These are phyloP conservation scores for Hippoglossus hippoglossus DNA, from an alignment of 2,797 vertebrate genomes.

Conservation along the genomic window DNA sequence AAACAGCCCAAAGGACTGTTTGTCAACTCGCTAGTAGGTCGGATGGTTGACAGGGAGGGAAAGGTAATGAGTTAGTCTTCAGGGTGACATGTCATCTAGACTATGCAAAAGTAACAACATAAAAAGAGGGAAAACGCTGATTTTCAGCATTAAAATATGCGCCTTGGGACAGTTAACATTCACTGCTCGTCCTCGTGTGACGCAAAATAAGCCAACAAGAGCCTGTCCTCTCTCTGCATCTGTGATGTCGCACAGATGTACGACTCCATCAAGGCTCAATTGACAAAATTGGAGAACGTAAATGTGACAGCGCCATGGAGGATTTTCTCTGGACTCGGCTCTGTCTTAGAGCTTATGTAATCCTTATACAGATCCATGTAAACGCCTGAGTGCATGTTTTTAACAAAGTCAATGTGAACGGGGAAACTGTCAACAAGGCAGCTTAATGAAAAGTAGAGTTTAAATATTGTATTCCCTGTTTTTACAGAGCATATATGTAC, in stretches of 20 bases:
- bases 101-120: conserved; percentile 38
- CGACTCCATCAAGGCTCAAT: conserved; percentile 41
- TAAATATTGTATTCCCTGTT: no score
- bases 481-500: no score
- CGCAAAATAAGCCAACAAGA: conserved; percentile 29
- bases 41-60: conserved; percentile 22
- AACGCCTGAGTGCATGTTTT: neutral
- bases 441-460: neutral
- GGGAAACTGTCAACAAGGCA: neutral
- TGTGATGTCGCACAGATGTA: conserved; percentile 16
- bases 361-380: neutral
- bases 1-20: conserved; percentile 51
- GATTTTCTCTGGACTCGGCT: conserved; percentile 48
- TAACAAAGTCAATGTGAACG: neutral
- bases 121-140: conserved; percentile 28
- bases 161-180: conserved; percentile 36
- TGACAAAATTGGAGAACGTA: neutral
- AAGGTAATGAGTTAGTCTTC: conserved; percentile 62
- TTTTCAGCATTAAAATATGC: conserved; percentile 31
- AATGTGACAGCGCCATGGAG: conserved; percentile 51
- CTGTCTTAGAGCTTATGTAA: neutral
- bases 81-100: conserved; percentile 50
- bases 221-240: conserved; percentile 13
- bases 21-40: conserved; percentile 44
- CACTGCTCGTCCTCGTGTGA: conserved; percentile 1